Percentiles rank a stretch among this genome's conserved stretches.
Conservation (phyloP, 2,797 vertebrate species). For the Spheniscus humboldti region DNA sequence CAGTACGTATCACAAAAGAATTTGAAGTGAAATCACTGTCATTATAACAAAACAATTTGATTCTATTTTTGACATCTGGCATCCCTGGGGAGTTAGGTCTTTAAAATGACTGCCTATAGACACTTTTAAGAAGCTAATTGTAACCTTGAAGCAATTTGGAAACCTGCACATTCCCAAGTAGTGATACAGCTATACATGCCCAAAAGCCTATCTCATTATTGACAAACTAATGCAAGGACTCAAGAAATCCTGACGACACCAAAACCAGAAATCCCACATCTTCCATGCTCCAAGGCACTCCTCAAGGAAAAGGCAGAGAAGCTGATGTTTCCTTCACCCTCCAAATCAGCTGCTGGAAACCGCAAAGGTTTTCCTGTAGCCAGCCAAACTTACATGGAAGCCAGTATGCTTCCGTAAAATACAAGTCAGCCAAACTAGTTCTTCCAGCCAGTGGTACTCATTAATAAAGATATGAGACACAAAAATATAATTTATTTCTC, state of each 20-base stretch:
- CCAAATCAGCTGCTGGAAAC: not conserved
- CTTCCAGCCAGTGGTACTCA: not conserved
- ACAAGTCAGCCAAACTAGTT: not conserved
- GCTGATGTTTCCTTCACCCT: not conserved
- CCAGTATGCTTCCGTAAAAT: not conserved
- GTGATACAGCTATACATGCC: not conserved
- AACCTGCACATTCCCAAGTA: not conserved
- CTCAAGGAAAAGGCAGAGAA: not conserved
- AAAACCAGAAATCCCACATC: not conserved
- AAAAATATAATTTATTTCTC: constrained; percentile 50
- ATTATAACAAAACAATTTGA: not conserved
- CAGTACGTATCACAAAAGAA: not conserved
- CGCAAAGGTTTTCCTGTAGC: not conserved
- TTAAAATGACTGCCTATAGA: not conserved
- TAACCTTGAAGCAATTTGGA: not conserved
- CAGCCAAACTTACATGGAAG: not conserved
- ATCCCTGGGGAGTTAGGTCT: not conserved
- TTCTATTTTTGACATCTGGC: not conserved
- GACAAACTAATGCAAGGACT: not conserved
- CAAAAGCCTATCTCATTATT: not conserved
- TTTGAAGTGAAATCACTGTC: not conserved
- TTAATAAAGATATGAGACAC: constrained; percentile 37
- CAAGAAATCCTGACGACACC: not conserved
- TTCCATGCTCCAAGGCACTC: not conserved
- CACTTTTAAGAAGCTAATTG: not conserved